Evolutionary conservation across 2,113 vertebrate genomes (phyloP).

Genomic region (Gnathonemus longibarbis): DNA sequence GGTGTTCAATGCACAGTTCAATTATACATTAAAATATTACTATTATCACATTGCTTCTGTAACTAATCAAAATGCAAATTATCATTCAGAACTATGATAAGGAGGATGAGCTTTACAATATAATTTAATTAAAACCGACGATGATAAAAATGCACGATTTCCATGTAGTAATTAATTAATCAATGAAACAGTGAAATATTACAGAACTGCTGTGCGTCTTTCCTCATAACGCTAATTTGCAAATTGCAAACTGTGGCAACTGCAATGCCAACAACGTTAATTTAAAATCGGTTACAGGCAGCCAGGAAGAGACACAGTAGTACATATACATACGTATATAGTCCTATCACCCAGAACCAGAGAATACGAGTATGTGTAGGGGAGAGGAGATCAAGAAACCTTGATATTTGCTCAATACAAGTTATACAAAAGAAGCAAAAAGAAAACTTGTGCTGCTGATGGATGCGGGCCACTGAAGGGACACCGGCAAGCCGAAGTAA

Average conservation of each 20-base stretch:
- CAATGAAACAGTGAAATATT: no score
- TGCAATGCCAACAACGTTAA: not conserved
- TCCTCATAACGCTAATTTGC: not conserved
- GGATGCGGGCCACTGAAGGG: not conserved
- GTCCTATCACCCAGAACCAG: not conserved
- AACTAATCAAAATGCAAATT: not conserved
- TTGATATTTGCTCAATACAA: not conserved
- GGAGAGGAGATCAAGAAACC: not conserved
- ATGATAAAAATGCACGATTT: not conserved
- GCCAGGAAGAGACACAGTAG: not conserved
- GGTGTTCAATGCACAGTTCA: not conserved
- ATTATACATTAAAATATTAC: not conserved
- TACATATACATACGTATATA: not conserved
- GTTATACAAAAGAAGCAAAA: not conserved
- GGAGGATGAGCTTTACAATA: not conserved
- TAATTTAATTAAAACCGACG: not conserved
- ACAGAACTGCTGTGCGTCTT: not conserved
- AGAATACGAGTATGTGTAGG: not conserved
- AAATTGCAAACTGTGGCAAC: not conserved
- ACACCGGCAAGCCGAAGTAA: not conserved
- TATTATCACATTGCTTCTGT: not conserved
- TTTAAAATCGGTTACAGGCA: not conserved
- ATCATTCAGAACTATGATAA: not conserved
- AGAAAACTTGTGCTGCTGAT: not conserved
- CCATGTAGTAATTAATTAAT: not conserved